Base-by-base conservation (phyloP, 2,888 invertebrate species). In the Spilosoma lubricipeda region DNA sequence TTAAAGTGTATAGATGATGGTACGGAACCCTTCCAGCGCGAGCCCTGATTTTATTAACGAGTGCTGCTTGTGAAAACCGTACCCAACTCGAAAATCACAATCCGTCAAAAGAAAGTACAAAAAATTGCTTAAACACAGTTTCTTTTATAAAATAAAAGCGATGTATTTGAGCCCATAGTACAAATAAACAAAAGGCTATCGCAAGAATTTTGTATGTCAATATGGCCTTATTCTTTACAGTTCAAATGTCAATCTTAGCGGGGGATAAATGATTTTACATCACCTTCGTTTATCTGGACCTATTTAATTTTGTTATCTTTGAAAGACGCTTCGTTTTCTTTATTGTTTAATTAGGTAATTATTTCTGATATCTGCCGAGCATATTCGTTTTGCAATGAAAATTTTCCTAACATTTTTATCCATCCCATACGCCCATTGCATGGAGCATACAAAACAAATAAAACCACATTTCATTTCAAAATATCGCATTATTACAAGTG, bases 161-260 rank as follows among this genome's bases (percentile, higher is more conserved):
- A 36, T 20, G 33, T 36, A 36, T 1, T 7, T 4, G 30, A 63
- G 30, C 18, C 27, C 18, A 15, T 30, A 45, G 20, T 48, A 48
- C 30, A 30, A 67, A 30, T 20, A 45, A 45, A 48, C 30, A 48
- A 30, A 48, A 67, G 48, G 67, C 48, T 67, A 67, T 67, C 67
- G 30, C 30, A 23, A 23, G 23, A 20, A 67, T 33, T 67, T 67
- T 45, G 11, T 67, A 23, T 30, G 33, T 30, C 45, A 20, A 48
- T 48, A 23, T 30, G 20, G 23, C 33, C 48, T 23, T 23, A 67
- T 67, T 67, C 48, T 48, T n/a, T 33, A 13, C 30, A 48, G 67
- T 30, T 67, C 67, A 67, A 9, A n/a, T 48, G 48, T 48, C 11
- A 67, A 67, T 67, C 67, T 67, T 33, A 23, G 67, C 67, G 67